These are phyloP conservation scores for Tenthredo amoena DNA, from an alignment of 2,888 invertebrate species.

Conservation along the genomic window DNA sequence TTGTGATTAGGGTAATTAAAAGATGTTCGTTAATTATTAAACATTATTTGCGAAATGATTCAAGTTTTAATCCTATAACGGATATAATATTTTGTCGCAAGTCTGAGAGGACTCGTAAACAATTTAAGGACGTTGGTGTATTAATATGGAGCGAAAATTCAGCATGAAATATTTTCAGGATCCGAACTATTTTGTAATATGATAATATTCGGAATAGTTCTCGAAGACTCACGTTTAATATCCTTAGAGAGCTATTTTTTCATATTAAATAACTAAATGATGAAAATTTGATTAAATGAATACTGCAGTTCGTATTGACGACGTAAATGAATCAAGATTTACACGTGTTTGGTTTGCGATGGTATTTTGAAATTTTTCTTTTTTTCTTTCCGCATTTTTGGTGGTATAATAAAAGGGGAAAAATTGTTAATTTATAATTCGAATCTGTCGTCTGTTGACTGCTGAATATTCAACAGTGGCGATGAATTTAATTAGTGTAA, in stretches of 20 bases:
- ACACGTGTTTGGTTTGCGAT: too few species aligned
- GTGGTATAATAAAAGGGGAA: not conserved
- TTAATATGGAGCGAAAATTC: too few species aligned
- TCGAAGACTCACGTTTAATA: not conserved
- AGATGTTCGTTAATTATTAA: not conserved
- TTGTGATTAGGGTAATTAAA: constrained; percentile 18
- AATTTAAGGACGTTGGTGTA: not conserved
- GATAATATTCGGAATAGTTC: not conserved
- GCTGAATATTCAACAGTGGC: constrained; percentile 23
- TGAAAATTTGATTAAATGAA: not conserved
- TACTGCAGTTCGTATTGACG: not conserved
- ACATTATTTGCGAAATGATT: not conserved
- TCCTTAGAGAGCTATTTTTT: not conserved
- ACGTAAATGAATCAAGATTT: not conserved
- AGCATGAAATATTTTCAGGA: not conserved
- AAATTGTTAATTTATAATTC: not conserved
- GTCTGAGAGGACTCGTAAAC: not conserved
- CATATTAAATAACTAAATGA: constrained; percentile 10
- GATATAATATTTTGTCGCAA: not conserved
- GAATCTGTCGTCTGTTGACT: constrained; percentile 24
- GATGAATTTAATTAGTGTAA: not conserved
- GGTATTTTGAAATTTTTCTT: not conserved
- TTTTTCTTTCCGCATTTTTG: not conserved
- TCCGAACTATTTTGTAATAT: constrained; percentile 12
- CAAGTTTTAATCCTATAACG: not conserved